These are phyloP conservation scores for Apeira syringaria DNA, from an alignment of 2,888 invertebrate species.

Conservation along the genomic window DNA sequence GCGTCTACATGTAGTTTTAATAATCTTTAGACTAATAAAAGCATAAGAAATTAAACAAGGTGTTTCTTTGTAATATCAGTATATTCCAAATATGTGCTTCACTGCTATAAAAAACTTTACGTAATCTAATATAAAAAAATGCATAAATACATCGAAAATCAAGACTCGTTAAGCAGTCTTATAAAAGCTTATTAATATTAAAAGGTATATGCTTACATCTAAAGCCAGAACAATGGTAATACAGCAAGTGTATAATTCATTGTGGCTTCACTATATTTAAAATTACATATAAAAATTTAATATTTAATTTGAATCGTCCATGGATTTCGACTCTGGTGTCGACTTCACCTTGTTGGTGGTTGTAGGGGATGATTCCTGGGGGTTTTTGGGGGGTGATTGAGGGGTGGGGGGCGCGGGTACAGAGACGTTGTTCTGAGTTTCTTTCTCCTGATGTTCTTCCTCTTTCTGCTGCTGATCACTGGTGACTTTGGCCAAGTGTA, in stretches of 20 bases:
- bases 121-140: slow-evolving; percentile 37
- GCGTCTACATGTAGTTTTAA: slow-evolving; percentile 25
- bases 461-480: slow-evolving; percentile 54
- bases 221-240: slow-evolving; percentile 62
- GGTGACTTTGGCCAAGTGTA: slow-evolving; percentile 71
- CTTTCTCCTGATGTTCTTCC: slow-evolving; percentile 26
- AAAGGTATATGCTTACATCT: slow-evolving; percentile 42
- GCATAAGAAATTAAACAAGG: slow-evolving; percentile 17
- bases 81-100: slow-evolving; percentile 28
- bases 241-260: slow-evolving; percentile 52
- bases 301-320: slow-evolving; percentile 41
- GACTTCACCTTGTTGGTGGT: slow-evolving; percentile 59
- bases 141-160: slow-evolving; percentile 51
- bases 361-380: slow-evolving; percentile 47
- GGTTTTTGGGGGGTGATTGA: slow-evolving; percentile 33
- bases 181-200: slow-evolving; percentile 41
- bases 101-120: slow-evolving; percentile 37
- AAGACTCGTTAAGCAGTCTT: slow-evolving; percentile 52
- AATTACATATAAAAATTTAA: slow-evolving; percentile 27
- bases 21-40: slow-evolving; percentile 31
- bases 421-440: slow-evolving; percentile 29
- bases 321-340: slow-evolving; percentile 68
- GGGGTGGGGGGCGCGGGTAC: slow-evolving; percentile 40
- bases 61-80: slow-evolving; percentile 19
- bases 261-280: slow-evolving; percentile 44